These are phyloP conservation scores for human DNA, from an alignment of 2,113 vertebrate species.

Conservation along the genomic window DNA sequence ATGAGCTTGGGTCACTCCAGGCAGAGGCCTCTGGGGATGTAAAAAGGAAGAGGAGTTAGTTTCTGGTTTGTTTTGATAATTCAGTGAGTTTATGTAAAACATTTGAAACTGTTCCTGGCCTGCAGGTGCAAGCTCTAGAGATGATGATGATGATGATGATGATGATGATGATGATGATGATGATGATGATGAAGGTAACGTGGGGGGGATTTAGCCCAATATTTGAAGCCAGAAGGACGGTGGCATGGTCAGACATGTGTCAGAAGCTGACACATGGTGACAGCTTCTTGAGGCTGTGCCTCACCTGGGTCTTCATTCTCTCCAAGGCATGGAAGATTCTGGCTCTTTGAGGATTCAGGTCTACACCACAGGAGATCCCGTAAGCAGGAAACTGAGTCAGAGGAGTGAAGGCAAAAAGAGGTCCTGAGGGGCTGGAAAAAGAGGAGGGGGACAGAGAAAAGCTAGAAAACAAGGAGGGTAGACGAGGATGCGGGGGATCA, in stretches of 20 bases:
- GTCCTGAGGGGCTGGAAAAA: neutral
- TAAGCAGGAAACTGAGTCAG: neutral
- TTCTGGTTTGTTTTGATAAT: neutral
- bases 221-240: no score
- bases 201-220: neutral
- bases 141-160: accelerated
- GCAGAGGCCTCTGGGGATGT: neutral
- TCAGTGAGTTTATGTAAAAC: neutral
- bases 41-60: neutral
- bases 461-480: neutral
- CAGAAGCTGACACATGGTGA: no score
- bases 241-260: no score
- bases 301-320: constrained; percentile 69
- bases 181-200: no score
- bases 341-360: neutral
- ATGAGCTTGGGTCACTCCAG: neutral
- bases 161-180: no score
- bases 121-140: neutral
- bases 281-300: neutral
- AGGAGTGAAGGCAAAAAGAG: neutral
- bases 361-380: neutral
- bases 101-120: neutral
- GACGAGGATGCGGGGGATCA: accelerated
- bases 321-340: neutral
- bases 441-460: neutral